phyloP scores from a whole-genome alignment of 2,888 invertebrate genomes.

The Dasysyrphus tricinctus region DNA sequence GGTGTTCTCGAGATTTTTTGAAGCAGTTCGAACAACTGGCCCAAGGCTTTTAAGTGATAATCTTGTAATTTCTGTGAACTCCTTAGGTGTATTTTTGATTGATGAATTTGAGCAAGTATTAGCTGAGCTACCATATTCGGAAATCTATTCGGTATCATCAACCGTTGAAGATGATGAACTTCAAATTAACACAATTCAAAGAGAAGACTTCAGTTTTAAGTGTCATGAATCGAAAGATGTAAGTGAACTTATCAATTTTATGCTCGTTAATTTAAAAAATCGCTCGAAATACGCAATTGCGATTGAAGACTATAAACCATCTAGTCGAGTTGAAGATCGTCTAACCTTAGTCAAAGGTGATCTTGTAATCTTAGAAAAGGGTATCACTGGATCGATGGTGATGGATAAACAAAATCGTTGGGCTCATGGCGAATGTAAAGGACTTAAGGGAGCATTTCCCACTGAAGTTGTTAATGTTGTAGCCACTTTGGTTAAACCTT shows the following conservation, averaged over 20 bases:
- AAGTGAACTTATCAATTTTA: constrained; percentile 90
- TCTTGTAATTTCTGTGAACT: constrained; percentile 96
- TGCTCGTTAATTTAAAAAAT: constrained; percentile 93
- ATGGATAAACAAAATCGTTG: constrained; percentile 86
- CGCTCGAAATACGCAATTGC: constrained; percentile 94
- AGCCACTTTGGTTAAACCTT: constrained; percentile 91
- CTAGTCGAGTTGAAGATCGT: constrained; percentile 84
- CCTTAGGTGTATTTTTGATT: constrained; percentile 95
- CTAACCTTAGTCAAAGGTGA: constrained; percentile 89
- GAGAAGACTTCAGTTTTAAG: constrained; percentile 95
- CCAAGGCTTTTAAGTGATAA: constrained; percentile 88
- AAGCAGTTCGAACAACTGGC: constrained; percentile 91
- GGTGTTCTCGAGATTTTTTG: constrained; percentile 96
- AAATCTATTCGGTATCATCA: constrained; percentile 89
- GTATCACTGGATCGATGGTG: constrained; percentile 89
- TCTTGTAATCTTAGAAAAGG: constrained; percentile 90
- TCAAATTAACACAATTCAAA: constrained; percentile 91
- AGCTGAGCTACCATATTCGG: constrained; percentile 93
- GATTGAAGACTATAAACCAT: constrained; percentile 85
- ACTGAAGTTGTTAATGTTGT: constrained; percentile 94
- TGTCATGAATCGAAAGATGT: constrained; percentile 95
- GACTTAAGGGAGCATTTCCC: constrained; percentile 91
- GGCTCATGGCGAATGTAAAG: constrained; percentile 89
- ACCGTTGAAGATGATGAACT: constrained; percentile 86
- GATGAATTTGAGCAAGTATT: constrained; percentile 96